Conservation (phyloP, 2,888 invertebrate genomes). For the Andrena trimmerana region DNA sequence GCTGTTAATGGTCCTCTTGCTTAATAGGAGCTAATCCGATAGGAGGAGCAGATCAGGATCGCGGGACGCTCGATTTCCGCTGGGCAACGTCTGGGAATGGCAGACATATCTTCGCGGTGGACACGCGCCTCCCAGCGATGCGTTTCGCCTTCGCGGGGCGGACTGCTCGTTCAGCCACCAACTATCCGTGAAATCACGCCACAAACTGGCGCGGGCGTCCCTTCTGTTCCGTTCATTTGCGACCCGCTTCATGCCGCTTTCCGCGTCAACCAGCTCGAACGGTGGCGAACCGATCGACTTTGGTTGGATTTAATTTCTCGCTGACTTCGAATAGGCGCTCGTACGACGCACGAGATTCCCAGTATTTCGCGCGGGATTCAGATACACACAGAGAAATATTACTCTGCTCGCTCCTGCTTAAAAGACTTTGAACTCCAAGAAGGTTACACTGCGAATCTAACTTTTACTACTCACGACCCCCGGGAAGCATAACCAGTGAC, state of each 20-base stretch:
- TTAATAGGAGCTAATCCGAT: constrained; percentile 22
- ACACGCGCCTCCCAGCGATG: constrained; percentile 37
- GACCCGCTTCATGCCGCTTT: background rate
- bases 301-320: too few species aligned
- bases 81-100: constrained; percentile 32
- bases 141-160: constrained; percentile 17
- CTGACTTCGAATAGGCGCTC: too few species aligned
- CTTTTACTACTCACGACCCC: too few species aligned
- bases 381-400: too few species aligned
- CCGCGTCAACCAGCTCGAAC: background rate
- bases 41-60: background rate
- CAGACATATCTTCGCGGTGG: constrained; percentile 49
- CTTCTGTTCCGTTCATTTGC: constrained; percentile 7
- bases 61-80: constrained; percentile 9
- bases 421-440: too few species aligned
- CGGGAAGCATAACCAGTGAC: too few species aligned
- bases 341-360: too few species aligned
- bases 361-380: too few species aligned
- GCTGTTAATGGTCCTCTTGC: constrained; percentile 24
- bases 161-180: constrained; percentile 12
- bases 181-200: constrained; percentile 23
- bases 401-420: too few species aligned
- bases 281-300: background rate
- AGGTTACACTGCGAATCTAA: too few species aligned
- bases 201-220: background rate